Conservation (phyloP, 92 coral and sea anemone species). For the Actinostola sp. region DNA sequence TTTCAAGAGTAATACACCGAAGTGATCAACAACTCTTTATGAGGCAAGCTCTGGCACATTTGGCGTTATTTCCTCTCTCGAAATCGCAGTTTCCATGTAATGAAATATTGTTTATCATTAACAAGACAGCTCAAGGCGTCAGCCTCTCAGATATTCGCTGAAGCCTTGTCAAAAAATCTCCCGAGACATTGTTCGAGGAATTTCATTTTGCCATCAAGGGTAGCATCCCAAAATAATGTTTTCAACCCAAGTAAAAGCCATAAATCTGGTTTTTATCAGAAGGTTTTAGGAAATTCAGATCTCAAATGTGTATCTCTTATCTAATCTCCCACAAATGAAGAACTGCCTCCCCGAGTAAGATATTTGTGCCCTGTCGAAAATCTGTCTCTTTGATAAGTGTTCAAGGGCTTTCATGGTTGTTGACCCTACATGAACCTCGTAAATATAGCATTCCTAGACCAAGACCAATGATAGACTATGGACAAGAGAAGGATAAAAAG, state of each 20-base stretch:
- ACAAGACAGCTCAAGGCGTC: slow-evolving; percentile 40
- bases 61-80: background rate
- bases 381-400: slow-evolving; percentile 33
- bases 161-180: slow-evolving; percentile 23
- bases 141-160: slow-evolving; percentile 17
- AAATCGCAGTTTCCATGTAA: slow-evolving; percentile 2
- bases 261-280: slow-evolving; percentile 7
- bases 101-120: slow-evolving; percentile 30
- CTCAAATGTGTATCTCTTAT: slow-evolving; percentile 13
- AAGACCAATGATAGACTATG: background rate
- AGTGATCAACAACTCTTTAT: slow-evolving; percentile 5
- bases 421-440: slow-evolving; percentile 35
- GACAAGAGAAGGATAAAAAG: background rate
- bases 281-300: background rate
- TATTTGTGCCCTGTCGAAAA: slow-evolving; percentile 25
- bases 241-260: slow-evolving; percentile 1
- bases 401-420: slow-evolving; percentile 26
- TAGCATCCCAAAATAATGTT: slow-evolving; percentile 15
- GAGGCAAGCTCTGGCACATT: background rate
- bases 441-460: slow-evolving; percentile 1
- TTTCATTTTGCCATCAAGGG: slow-evolving; percentile 14
- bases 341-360: slow-evolving; percentile 5
- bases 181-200: slow-evolving; percentile 12
- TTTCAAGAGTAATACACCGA: slow-evolving; percentile 19
- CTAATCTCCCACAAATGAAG: slow-evolving; percentile 16